Evolutionary conservation across 2,888 invertebrate species (phyloP).

Genomic region (Gortyna flavago): DNA sequence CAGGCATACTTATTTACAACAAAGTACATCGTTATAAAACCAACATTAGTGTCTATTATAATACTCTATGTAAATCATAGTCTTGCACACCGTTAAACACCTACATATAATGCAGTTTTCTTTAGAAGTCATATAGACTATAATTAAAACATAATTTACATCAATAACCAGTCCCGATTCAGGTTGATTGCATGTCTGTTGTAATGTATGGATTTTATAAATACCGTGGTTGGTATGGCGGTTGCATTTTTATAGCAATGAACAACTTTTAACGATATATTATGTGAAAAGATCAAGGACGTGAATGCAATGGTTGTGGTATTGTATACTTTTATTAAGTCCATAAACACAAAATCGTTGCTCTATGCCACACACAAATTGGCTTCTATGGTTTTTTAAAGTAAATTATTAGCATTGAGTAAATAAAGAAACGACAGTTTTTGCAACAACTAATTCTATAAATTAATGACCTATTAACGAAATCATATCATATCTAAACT

Average conservation of each 20-base stretch:
- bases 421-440: neutral
- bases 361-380: neutral
- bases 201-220: slow-evolving; percentile 37
- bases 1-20: slow-evolving; percentile 28
- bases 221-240: slow-evolving; percentile 8
- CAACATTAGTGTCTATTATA: slow-evolving; percentile 21
- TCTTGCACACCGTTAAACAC: slow-evolving; percentile 34
- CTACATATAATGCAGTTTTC: slow-evolving; percentile 28
- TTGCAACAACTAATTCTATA: neutral
- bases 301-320: neutral
- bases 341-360: neutral
- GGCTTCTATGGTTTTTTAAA: neutral
- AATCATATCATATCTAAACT: too few relatives aligned
- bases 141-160: slow-evolving; percentile 53
- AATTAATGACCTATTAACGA: neutral
- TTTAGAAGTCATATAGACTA: slow-evolving; percentile 30
- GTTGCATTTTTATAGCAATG: slow-evolving; percentile 21
- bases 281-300: slow-evolving; percentile 11
- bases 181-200: slow-evolving; percentile 38
- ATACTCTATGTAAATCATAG: slow-evolving; percentile 39
- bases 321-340: neutral
- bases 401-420: neutral
- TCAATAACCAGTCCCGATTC: slow-evolving; percentile 28
- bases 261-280: neutral
- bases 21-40: slow-evolving; percentile 44